phyloP scores from a whole-genome alignment of 2,113 vertebrate species.

The Ptilonorhynchus violaceus region DNA sequence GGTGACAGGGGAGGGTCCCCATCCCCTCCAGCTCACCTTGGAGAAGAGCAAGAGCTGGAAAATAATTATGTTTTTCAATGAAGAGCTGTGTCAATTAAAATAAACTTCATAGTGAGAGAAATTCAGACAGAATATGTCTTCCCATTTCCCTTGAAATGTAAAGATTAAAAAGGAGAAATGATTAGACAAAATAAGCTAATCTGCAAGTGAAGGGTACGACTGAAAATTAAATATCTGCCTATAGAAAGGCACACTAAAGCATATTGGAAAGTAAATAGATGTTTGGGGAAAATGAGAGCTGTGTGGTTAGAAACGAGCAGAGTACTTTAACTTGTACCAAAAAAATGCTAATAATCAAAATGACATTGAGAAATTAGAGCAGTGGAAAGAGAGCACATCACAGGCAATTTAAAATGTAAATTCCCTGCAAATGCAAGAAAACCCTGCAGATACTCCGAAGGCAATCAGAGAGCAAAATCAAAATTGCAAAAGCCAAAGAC shows the following conservation, averaged over 20 bases:
- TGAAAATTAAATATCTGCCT: not conserved
- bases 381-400: not conserved
- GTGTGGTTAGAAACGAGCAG: not conserved
- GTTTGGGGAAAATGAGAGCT: not conserved
- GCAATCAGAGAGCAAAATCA: not conserved
- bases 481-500: not conserved
- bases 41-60: not conserved
- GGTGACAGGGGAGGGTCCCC: not conserved
- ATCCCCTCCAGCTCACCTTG: not conserved
- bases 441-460: not conserved
- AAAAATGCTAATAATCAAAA: not conserved
- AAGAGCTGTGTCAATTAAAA: not conserved
- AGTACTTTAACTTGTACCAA: not conserved
- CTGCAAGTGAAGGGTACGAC: not conserved
- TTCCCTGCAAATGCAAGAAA: slow-evolving; percentile 30
- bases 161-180: not conserved
- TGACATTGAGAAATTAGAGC: slow-evolving; percentile 7
- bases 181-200: not conserved
- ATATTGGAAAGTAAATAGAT: not conserved
- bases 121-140: not conserved
- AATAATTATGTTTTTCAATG: not conserved
- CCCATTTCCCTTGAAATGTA: not conserved
- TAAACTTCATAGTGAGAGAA: not conserved
- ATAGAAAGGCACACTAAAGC: not conserved
- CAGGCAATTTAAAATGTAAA: slow-evolving; percentile 34